phyloP scores from a whole-genome alignment of 2,888 invertebrate species.

The Syritta pipiens region DNA sequence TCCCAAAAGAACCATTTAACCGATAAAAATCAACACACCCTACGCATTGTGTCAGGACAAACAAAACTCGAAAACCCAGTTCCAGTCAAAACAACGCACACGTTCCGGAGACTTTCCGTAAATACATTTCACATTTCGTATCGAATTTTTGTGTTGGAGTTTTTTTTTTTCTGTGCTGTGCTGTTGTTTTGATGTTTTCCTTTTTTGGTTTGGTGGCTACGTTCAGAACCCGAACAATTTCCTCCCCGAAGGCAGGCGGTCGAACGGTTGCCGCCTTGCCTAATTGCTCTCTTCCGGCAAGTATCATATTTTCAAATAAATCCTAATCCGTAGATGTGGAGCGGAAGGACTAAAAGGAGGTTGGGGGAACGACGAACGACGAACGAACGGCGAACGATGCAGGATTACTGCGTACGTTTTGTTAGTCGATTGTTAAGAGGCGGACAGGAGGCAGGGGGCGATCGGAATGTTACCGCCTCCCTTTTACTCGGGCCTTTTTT shows the following conservation, averaged over 20 bases:
- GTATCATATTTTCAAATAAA: slow-evolving; percentile 68
- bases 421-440: slow-evolving; percentile 25
- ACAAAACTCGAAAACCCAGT: neutral
- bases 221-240: neutral
- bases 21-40: neutral
- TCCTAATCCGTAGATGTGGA: slow-evolving; percentile 46
- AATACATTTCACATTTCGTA: slow-evolving; percentile 8
- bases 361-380: neutral
- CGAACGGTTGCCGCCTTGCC: slow-evolving; percentile 48
- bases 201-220: no score
- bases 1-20: no score
- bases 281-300: slow-evolving; percentile 65
- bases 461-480: slow-evolving; percentile 24
- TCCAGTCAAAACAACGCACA: slow-evolving; percentile 1
- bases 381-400: neutral
- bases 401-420: slow-evolving; percentile 27
- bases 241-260: neutral
- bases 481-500: neutral
- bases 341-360: slow-evolving; percentile 5
- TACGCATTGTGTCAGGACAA: neutral
- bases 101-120: slow-evolving; percentile 16
- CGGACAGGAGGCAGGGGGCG: slow-evolving; percentile 24
- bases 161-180: neutral
- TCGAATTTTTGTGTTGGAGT: slow-evolving; percentile 30
- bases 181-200: no score